Evolutionary conservation across 2,797 vertebrate species (phyloP), one percentile per base, ranked within the genome.

Genomic region (Macropodus opercularis): DNA sequence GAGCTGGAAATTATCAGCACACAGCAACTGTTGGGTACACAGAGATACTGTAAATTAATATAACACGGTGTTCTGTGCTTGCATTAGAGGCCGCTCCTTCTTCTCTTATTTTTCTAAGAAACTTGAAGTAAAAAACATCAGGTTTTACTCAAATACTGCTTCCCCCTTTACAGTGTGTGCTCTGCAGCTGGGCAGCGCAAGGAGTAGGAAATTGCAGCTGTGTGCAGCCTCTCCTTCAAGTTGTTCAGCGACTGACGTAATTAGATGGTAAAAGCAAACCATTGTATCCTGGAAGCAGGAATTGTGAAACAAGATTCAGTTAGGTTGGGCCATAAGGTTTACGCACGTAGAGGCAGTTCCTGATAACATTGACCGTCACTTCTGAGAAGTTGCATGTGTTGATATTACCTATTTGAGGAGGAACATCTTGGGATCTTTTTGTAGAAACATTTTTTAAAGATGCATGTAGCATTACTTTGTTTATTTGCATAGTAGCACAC

Each of bases 231-330:
- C 38, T 53, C 38, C 2, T 53, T 31, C 38, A 3, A 58, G 61
- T 38, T 22, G 19, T 14, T 58, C 41, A 57, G 3, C 21, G 11
- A 34, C 18, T 87, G 54, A 63, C 9, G 72, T 67, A 64, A 71
- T 43, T 41, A 47, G 42, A 27, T 27, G 12, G 62, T 62, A 53
- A 74, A 67, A 58, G 69, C 48, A 67, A 58, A 56, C 32, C 51
- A 47, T 59, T 62, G 50, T 62, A 40, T 83, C 61, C 69, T 77
- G 72, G 71, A 79, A 85, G 59, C 24, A 7, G 41, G 69, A 66
- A 73, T 88, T 87, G 80, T 67, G 84, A 79, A 85, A 88, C 58
- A 65, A 52, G 7, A 63, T 12, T 79, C 58, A n/a, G 40, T 79
- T 78, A 61, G 51, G 66, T 81, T 85, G 69, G 55, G 75, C 60